phyloP scores from a whole-genome alignment of 2,888 invertebrate genomes.

The Nasonia oneida region DNA sequence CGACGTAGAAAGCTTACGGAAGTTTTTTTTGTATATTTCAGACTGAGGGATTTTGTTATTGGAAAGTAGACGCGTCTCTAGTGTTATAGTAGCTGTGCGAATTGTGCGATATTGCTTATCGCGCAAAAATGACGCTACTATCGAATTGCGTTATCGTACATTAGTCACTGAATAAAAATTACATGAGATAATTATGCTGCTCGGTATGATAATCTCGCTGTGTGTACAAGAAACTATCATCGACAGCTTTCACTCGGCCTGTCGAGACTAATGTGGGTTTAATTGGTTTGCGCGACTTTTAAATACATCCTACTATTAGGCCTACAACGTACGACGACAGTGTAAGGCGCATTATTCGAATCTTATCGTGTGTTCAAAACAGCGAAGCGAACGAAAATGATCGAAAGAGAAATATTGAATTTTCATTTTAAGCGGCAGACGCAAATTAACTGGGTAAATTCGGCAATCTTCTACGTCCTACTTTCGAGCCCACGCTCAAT shows the following conservation, averaged over 20 bases:
- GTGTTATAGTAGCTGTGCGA: not conserved
- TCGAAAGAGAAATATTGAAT: no score
- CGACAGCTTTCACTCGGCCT: not conserved
- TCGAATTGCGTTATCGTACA: not conserved
- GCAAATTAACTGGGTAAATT: not conserved
- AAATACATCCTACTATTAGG: not conserved
- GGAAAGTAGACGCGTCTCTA: not conserved
- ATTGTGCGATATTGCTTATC: not conserved
- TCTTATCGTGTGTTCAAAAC: no score
- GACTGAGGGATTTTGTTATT: not conserved
- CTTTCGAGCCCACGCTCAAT: not conserved
- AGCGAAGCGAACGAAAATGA: no score
- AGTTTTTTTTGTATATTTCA: not conserved
- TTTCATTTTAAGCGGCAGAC: no score
- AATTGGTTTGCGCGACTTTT: not conserved
- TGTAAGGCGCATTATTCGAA: no score
- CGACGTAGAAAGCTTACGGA: not conserved
- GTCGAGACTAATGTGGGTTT: not conserved
- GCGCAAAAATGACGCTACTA: not conserved
- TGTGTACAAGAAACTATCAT: not conserved
- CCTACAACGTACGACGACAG: not conserved
- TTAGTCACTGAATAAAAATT: not conserved
- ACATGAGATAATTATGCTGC: not conserved
- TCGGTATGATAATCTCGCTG: not conserved
- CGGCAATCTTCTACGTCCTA: not conserved